phyloP scores from a whole-genome alignment of 2,113 vertebrate species.

The Loxodonta africana region DNA sequence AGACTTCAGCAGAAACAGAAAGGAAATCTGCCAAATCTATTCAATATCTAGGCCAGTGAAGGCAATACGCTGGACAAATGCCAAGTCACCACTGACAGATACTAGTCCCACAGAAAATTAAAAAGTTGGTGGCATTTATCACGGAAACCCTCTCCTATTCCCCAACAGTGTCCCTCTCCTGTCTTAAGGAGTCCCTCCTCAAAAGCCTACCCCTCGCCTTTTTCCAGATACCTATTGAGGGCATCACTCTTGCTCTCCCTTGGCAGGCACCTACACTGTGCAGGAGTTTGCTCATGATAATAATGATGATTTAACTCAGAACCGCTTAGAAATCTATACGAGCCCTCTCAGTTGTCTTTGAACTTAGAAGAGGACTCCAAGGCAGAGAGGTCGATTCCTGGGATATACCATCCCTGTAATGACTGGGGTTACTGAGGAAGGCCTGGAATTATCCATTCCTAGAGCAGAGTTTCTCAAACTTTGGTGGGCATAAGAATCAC shows the following conservation, averaged over 20 bases:
- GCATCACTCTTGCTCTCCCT: background rate
- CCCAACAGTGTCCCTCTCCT: background rate
- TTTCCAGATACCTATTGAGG: background rate
- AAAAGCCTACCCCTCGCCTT: background rate
- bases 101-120: background rate
- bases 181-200: background rate
- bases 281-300: background rate
- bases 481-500: background rate
- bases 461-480: background rate
- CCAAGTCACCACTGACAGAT: background rate
- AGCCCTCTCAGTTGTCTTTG: background rate
- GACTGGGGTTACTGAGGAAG: background rate
- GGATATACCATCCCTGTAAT: accelerated
- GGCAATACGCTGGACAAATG: accelerated
- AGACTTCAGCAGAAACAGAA: background rate
- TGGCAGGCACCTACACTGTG: background rate
- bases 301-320: background rate
- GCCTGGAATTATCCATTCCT: background rate
- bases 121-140: background rate
- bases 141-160: background rate
- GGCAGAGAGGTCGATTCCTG: background rate
- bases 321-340: accelerated
- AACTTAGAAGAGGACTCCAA: background rate
- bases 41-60: background rate
- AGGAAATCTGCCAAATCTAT: background rate